phyloP scores from a whole-genome alignment of 2,888 invertebrate genomes.

The Cheiracanthium punctorium region DNA sequence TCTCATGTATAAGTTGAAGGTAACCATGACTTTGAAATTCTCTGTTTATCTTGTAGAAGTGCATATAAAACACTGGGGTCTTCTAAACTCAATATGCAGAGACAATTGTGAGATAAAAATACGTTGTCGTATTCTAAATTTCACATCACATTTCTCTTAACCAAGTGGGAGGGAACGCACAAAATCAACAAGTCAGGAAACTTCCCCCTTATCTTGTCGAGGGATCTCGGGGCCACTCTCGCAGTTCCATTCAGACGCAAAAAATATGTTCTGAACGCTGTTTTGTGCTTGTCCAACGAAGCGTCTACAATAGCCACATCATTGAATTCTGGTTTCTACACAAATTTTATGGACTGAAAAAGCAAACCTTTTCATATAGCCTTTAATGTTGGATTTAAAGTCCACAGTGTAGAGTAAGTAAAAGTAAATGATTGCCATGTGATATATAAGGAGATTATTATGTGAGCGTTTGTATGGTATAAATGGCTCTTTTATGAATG shows the following conservation, averaged over 20 bases:
- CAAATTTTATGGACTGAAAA: slow-evolving; percentile 48
- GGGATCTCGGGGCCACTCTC: slow-evolving; percentile 15
- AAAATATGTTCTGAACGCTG: slow-evolving; percentile 10
- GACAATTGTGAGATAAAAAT: too few species aligned
- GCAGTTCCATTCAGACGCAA: not conserved
- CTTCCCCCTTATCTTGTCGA: slow-evolving; percentile 14
- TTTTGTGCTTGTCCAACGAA: slow-evolving; percentile 32
- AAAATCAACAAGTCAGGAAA: slow-evolving; percentile 23
- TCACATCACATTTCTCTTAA: not conserved
- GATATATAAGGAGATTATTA: slow-evolving; percentile 15
- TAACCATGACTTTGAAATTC: too few species aligned
- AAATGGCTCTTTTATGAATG: not conserved
- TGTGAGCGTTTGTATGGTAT: not conserved
- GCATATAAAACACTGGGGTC: too few species aligned
- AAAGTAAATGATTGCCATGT: not conserved
- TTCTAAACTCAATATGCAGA: too few species aligned
- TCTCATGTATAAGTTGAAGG: too few species aligned
- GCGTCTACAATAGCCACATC: slow-evolving; percentile 27
- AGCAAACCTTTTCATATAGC: slow-evolving; percentile 4
- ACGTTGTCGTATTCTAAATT: too few species aligned
- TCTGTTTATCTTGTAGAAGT: too few species aligned
- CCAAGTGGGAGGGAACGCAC: not conserved
- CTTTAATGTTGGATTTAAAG: slow-evolving; percentile 19
- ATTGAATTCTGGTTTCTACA: not conserved
- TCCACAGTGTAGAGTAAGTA: not conserved